phyloP scores from a whole-genome alignment of 1,140 invertebrate species.

The Tetragnatha versicolor region DNA sequence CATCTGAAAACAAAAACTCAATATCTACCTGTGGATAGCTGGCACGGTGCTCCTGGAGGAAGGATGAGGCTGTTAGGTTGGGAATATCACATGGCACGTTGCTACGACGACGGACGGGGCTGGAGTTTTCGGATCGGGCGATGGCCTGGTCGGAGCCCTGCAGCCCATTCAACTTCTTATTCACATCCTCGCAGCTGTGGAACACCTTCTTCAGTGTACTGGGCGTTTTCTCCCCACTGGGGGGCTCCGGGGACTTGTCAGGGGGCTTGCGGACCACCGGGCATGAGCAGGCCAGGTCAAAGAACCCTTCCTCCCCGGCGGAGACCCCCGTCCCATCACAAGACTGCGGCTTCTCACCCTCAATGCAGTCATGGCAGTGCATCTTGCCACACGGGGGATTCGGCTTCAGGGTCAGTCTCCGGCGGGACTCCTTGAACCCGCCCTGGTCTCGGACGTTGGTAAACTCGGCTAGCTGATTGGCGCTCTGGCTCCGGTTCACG shows the following conservation, averaged over 20 bases:
- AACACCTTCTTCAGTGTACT: constrained; percentile 35
- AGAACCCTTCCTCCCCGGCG: constrained; percentile 43
- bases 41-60: constrained; percentile 53
- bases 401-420: constrained; percentile 43
- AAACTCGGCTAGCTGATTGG: constrained; percentile 49
- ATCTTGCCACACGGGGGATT: constrained; percentile 50
- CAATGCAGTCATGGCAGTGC: constrained; percentile 50
- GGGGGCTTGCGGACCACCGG: constrained; percentile 12
- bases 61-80: constrained; percentile 17
- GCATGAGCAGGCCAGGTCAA: constrained; percentile 44
- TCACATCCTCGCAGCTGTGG: constrained; percentile 52
- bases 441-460: constrained; percentile 46
- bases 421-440: constrained; percentile 39
- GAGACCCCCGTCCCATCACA: constrained; percentile 40
- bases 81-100: constrained; percentile 50
- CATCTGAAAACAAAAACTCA: too few species aligned
- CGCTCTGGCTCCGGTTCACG: constrained; percentile 49
- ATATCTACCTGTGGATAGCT: constrained; percentile 49
- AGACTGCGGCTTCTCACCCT: constrained; percentile 26
- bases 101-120: constrained; percentile 36
- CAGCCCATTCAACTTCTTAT: constrained; percentile 14
- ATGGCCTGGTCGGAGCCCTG: constrained; percentile 4
- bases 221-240: background rate
- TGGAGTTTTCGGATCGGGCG: constrained; percentile 49
- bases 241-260: background rate